Conservation (phyloP, 2,113 vertebrate genomes). For the Protobothrops mucrosquamatus region DNA sequence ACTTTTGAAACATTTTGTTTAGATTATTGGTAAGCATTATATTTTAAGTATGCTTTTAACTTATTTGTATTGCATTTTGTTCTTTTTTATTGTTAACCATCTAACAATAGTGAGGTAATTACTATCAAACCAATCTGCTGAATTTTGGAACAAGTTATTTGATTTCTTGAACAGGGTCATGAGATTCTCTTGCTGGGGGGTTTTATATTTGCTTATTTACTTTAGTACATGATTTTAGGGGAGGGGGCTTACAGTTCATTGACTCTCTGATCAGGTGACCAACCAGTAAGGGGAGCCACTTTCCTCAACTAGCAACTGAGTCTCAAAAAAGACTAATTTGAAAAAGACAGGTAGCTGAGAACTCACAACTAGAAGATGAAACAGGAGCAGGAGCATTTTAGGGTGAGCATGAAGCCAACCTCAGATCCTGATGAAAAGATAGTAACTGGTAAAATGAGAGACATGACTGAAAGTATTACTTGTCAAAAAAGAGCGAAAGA, state of each 20-base stretch:
- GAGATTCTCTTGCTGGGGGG: neutral
- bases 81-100: neutral
- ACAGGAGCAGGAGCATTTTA: neutral
- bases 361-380: neutral
- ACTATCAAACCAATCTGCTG: neutral
- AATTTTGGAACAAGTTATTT: neutral
- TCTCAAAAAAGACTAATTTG: neutral
- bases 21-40: neutral
- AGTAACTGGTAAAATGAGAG: neutral
- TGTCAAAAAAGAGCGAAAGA: neutral
- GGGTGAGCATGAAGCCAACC: neutral
- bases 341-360: neutral
- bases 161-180: neutral
- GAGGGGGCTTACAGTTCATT: neutral
- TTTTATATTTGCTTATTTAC: neutral
- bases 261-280: neutral
- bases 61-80: neutral
- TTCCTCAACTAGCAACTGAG: neutral
- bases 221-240: neutral
- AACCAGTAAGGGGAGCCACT: neutral
- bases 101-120: neutral
- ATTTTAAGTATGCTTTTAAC: neutral
- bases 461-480: neutral
- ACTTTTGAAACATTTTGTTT: neutral
- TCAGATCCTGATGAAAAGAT: neutral